Evolutionary conservation across 2,113 vertebrate species (phyloP).

Genomic region (rabbit (Oryctolagus cuniculus)): DNA sequence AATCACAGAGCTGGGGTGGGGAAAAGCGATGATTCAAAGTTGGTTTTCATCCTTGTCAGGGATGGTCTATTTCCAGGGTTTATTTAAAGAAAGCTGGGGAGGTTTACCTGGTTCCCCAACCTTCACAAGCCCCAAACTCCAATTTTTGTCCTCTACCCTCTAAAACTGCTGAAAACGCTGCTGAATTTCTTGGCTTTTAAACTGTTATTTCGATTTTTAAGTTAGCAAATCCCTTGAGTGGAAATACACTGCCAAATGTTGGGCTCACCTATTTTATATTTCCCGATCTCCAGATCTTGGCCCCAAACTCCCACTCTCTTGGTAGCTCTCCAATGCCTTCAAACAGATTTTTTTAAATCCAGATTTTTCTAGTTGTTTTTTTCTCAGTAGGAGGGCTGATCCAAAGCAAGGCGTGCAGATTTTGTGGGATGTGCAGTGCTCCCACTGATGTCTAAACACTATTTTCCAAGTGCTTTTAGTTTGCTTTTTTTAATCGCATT

Average conservation of each 20-base stretch:
- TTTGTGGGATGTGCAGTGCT: not conserved
- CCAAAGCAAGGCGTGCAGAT: not conserved
- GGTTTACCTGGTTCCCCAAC: not conserved
- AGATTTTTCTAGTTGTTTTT: conserved; percentile 1
- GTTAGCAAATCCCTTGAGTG: not conserved
- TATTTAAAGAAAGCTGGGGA: not conserved
- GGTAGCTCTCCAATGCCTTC: too few relatives aligned
- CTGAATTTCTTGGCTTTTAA: not conserved
- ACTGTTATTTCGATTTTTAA: not conserved
- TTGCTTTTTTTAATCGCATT: not conserved
- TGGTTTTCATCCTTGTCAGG: not conserved
- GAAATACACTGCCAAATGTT: not conserved
- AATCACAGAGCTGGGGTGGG: not conserved
- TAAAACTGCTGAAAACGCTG: not conserved
- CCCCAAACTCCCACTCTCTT: not conserved
- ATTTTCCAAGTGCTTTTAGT: not conserved
- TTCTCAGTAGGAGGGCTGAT: conserved; percentile 1
- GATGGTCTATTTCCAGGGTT: not conserved
- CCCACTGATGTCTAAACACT: not conserved
- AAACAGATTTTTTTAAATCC: not conserved
- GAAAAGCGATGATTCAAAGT: not conserved
- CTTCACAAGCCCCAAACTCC: not conserved
- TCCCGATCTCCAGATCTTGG: not conserved
- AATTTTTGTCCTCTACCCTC: not conserved
- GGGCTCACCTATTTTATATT: not conserved